Base-by-base conservation (phyloP, 2,797 vertebrate genomes). In the Bucorvus abyssinicus region DNA sequence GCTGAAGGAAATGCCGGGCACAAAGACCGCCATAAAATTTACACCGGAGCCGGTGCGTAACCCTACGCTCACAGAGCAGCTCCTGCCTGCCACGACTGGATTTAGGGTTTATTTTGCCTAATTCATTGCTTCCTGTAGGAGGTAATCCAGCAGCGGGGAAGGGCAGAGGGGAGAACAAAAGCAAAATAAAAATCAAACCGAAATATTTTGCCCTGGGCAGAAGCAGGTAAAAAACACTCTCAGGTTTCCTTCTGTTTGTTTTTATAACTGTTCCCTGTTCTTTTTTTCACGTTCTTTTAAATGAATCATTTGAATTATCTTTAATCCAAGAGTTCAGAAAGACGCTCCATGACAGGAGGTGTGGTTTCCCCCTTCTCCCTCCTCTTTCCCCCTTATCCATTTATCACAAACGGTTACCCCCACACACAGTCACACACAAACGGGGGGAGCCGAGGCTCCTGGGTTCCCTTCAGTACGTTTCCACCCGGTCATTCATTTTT, bases 211-310 rank as follows among this genome's bases (percentile, higher is more conserved):
- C 91, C 74, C 29, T 12, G 49, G 76, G 93, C 56, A 50, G 56
- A 76, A 88, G 68, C 36, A 16, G 93, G n/a, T 32, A 2, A 75
- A 76, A 88, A 32, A 36, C 56, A 40, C 56, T 56, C 67, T 59
- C 55, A 56, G 40, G 47, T 93, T 90, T 88, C 77, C 32, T 80
- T 65, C 79, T 79, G 47, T 78, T 93, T 90, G 76, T 49, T 94
- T 93, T 76, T 13, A 1, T 44, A 71, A 52, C 42, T 15, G 9
- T 29, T 86, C 67, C 69, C 53, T 68, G 29, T 7, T 52, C 20
- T 26, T 67, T 68, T 34, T 34, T 29, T 11, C 27, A 86, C 45
- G n/a, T 52, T 65, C 21, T 91, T 89, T 65, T 29, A 78, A 86
- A 84, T 20, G 3, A 86, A 55, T 63, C 13, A 20, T 42, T 53